A percentile compares a stretch with the other conserved stretches of the same genome.
These are phyloP conservation scores for Nansenia antarctica DNA, from an alignment of 2,113 vertebrate species.

Conservation along the genomic window DNA sequence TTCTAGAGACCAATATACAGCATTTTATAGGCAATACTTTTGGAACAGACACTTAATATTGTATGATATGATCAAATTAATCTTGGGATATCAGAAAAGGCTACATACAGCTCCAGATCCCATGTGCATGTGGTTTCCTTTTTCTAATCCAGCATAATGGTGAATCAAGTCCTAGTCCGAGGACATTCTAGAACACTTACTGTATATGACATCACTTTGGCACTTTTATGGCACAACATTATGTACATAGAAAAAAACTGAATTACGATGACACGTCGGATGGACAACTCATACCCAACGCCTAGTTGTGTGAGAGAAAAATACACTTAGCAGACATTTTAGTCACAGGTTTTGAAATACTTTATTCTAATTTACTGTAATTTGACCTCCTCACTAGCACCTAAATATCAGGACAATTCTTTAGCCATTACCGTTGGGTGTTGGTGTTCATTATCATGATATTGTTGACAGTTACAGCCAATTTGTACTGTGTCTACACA, in stretches of 20 bases:
- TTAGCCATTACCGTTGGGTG: too few relatives aligned
- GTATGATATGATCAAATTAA: conserved; percentile 57
- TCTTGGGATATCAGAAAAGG: conserved; percentile 62
- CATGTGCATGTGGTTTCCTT: conserved; percentile 9
- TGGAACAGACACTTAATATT: conserved; percentile 49
- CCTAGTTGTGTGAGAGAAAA: background rate
- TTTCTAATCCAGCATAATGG: conserved; percentile 57
- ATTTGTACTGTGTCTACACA: background rate
- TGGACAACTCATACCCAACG: conserved; percentile 18
- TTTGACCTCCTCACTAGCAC: too few relatives aligned
- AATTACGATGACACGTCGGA: conserved; percentile 52
- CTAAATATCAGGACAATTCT: too few relatives aligned
- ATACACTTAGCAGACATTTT: too few relatives aligned
- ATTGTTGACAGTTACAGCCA: background rate
- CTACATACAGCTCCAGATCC: conserved; percentile 66
- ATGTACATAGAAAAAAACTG: conserved; percentile 62
- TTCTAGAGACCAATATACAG: conserved; percentile 67
- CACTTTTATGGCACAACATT: conserved; percentile 71
- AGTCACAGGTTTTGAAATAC: too few relatives aligned
- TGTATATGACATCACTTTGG: conserved; percentile 71
- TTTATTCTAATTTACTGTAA: too few relatives aligned
- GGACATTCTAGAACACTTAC: conserved; percentile 64
- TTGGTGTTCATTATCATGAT: too few relatives aligned
- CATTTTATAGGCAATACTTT: conserved; percentile 68
- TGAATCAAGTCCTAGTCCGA: conserved; percentile 52